These are phyloP conservation scores for Morone saxatilis DNA, from an alignment of 2,113 vertebrate genomes.

Conservation along the genomic window DNA sequence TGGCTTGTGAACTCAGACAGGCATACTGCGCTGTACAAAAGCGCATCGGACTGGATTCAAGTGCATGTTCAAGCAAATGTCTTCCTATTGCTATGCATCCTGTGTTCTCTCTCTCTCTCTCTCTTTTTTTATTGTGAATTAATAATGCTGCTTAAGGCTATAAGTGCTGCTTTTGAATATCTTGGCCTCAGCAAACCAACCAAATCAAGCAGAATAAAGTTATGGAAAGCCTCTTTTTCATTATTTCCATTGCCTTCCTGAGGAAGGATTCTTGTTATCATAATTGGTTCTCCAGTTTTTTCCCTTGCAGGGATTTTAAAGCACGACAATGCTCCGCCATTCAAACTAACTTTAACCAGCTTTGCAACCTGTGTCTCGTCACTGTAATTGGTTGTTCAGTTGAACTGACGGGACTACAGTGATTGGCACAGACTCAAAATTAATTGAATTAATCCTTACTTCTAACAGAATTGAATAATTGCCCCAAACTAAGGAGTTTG, in stretches of 20 bases:
- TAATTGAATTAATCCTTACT: conserved; percentile 48
- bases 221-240: conserved; percentile 54
- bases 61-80: conserved; percentile 73
- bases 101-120: conserved; percentile 25
- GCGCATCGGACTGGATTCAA: conserved; percentile 78
- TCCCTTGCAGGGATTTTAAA: conserved; percentile 68
- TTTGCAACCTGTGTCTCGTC: conserved; percentile 87
- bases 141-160: conserved; percentile 78
- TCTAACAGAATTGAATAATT: conserved; percentile 19
- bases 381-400: conserved; percentile 91
- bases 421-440: conserved; percentile 67
- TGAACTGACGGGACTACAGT: conserved; percentile 89
- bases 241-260: conserved; percentile 74
- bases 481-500: background rate
- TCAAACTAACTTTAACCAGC: conserved; percentile 87
- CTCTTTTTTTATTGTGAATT: conserved; percentile 59
- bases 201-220: conserved; percentile 81
- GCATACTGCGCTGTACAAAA: conserved; percentile 67
- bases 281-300: conserved; percentile 82
- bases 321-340: conserved; percentile 75
- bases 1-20: conserved; percentile 72
- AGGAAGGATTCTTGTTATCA: conserved; percentile 81
- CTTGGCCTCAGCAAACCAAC: conserved; percentile 65
- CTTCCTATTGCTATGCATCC: conserved; percentile 46
- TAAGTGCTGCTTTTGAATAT: conserved; percentile 71